Evolutionary conservation across 1,140 invertebrate species (phyloP).

Genomic region (Heterodera schachtii): DNA sequence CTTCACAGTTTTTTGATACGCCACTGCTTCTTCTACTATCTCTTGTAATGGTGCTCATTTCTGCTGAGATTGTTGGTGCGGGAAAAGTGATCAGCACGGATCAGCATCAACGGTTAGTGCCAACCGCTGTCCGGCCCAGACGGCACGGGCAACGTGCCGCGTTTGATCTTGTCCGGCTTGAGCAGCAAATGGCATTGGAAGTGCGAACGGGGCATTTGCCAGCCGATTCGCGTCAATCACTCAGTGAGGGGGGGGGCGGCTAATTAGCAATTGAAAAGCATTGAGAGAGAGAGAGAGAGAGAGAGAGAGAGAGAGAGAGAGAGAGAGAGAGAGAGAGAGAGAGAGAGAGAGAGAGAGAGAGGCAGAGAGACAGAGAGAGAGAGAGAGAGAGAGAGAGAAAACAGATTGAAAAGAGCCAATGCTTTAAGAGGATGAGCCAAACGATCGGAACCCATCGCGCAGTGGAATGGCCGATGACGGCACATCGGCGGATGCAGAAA

Average conservation of each 20-base stretch:
- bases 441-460: not conserved
- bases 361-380: too few relatives aligned
- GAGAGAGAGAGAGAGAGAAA: too few relatives aligned
- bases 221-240: not conserved
- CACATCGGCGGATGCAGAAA: not conserved
- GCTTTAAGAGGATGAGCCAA: not conserved
- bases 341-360: too few relatives aligned
- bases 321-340: too few relatives aligned
- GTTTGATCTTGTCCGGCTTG: constrained; percentile 49
- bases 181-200: constrained; percentile 12
- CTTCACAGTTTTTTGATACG: too few relatives aligned
- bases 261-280: too few relatives aligned
- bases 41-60: not conserved
- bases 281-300: too few relatives aligned
- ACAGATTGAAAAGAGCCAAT: not conserved
- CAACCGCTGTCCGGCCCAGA: not conserved
- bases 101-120: not conserved
- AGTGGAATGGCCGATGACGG: not conserved
- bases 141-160: constrained; percentile 35
- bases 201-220: not conserved
- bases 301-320: too few relatives aligned
- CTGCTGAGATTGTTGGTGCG: not conserved
- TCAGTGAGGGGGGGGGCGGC: not conserved
- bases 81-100: not conserved
- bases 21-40: not conserved